phyloP scores from a whole-genome alignment of 2,113 vertebrate species.

The Felis chaus region DNA sequence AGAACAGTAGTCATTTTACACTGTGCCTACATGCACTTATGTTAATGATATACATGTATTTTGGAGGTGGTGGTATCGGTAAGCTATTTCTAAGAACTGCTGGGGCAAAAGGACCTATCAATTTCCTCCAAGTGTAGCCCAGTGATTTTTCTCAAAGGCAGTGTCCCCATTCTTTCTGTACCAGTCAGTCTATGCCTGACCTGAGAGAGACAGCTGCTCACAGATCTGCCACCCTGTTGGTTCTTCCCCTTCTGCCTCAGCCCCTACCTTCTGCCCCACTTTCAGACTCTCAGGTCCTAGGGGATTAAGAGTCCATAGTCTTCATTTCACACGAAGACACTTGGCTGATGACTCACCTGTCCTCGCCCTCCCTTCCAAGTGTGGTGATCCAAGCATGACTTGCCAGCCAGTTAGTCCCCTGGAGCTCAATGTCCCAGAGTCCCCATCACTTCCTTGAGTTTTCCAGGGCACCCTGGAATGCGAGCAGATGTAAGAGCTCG shows the following conservation, averaged over 20 bases:
- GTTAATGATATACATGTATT: neutral
- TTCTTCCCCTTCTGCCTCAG: neutral
- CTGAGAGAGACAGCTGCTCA: neutral
- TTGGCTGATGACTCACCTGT: neutral
- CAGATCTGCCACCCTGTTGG: neutral
- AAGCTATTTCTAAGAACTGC: slow-evolving; percentile 10
- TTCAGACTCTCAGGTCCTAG: slow-evolving; percentile 4
- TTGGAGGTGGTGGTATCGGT: neutral
- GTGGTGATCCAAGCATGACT: neutral
- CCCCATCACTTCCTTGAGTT: neutral
- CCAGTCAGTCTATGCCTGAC: neutral
- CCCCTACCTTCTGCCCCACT: neutral
- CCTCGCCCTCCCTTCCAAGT: neutral
- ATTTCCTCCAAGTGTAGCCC: neutral
- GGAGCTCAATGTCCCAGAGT: neutral
- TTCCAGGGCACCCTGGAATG: neutral
- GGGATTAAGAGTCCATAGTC: neutral
- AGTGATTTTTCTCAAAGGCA: neutral
- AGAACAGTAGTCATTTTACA: neutral
- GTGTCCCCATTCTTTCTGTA: neutral
- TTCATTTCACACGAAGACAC: neutral
- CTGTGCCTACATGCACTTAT: neutral
- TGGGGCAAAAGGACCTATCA: neutral
- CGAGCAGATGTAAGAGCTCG: slow-evolving; percentile 12
- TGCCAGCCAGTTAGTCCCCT: neutral